Conservation (phyloP, 2,797 vertebrate genomes). For the Prionace glauca region DNA sequence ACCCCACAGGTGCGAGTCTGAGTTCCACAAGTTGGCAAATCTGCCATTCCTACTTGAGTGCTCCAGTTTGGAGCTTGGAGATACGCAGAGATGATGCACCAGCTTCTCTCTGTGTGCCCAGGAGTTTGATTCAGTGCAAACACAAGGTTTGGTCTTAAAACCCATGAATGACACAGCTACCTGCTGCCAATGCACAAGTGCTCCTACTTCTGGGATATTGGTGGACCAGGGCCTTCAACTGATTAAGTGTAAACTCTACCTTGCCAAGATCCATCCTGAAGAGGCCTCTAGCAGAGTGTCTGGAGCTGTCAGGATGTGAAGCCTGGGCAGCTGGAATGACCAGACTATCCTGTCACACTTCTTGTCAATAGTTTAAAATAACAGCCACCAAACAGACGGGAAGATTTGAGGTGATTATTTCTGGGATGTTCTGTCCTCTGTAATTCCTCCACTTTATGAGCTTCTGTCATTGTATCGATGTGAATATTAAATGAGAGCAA, state of each 20-base stretch:
- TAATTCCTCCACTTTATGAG: not conserved
- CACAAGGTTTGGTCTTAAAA: not conserved
- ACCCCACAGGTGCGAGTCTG: no score
- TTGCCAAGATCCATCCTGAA: not conserved
- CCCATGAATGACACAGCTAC: not conserved
- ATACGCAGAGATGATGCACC: not conserved
- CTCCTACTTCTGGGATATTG: not conserved
- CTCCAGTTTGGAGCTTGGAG: not conserved
- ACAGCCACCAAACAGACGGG: not conserved
- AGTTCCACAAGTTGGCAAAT: not conserved
- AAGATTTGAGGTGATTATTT: not conserved
- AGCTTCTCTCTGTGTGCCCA: not conserved
- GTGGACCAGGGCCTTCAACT: not conserved
- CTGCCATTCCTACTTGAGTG: not conserved
- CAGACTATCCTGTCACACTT: not conserved
- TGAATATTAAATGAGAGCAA: not conserved
- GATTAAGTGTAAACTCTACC: not conserved
- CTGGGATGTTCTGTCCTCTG: not conserved
- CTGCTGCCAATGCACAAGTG: not conserved
- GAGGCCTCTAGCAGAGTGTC: not conserved
- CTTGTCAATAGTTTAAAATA: not conserved
- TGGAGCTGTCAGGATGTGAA: not conserved
- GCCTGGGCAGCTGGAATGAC: not conserved
- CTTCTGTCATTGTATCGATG: not conserved
- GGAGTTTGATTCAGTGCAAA: not conserved